Percentiles rank a stretch among this genome's conserved stretches.
Conservation (phyloP, 2,113 vertebrate species). For the Proterorhinus semilunaris region DNA sequence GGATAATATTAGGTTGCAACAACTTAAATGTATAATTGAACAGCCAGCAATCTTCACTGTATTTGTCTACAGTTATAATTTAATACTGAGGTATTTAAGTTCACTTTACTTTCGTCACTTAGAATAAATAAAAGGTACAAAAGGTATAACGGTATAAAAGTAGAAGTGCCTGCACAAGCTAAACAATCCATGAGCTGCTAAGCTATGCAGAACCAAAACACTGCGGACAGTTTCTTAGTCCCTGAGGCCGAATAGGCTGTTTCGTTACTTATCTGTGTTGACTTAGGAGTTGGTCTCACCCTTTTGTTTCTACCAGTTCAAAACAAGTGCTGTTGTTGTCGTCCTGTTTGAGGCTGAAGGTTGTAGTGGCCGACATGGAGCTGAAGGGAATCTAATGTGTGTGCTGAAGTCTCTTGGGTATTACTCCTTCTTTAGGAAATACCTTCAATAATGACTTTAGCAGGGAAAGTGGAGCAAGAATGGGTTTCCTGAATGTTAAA, state of each 20-base stretch:
- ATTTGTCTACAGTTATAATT: too few species aligned
- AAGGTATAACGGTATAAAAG: neutral
- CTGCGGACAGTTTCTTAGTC: neutral
- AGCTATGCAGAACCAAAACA: constrained; percentile 15
- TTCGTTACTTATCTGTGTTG: constrained; percentile 2
- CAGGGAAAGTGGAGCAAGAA: neutral
- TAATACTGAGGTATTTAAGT: too few species aligned
- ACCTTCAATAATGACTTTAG: constrained; percentile 7
- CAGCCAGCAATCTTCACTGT: too few species aligned
- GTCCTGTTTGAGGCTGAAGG: neutral
- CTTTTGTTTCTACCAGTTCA: neutral
- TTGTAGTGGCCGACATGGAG: neutral
- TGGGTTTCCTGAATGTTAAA: neutral
- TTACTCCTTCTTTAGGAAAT: constrained; percentile 12
- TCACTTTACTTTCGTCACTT: neutral
- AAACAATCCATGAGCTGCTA: constrained; percentile 18
- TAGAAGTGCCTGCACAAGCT: constrained; percentile 12
- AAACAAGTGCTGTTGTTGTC: neutral
- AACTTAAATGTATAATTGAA: too few species aligned
- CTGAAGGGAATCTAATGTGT: constrained; percentile 5
- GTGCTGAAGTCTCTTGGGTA: constrained; percentile 1
- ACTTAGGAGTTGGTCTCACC: neutral
- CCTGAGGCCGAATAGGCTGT: neutral
- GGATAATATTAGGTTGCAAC: too few species aligned
- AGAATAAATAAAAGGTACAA: neutral